phyloP scores from a whole-genome alignment of 2,113 vertebrate genomes.

The Phaethornis superciliosus region DNA sequence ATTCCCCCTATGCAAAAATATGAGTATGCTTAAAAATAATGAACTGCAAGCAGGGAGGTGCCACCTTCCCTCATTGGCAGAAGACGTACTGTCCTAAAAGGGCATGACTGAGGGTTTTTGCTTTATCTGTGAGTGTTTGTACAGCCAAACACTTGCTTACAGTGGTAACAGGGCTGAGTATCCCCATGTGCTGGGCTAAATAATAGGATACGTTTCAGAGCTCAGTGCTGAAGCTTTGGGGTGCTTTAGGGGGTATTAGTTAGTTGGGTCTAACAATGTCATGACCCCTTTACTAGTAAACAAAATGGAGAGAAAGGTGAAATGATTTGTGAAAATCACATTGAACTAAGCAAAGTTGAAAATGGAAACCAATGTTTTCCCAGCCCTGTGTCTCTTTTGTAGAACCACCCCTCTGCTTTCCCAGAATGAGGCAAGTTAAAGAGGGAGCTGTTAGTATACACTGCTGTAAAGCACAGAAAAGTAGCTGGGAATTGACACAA shows the following conservation, averaged over 20 bases:
- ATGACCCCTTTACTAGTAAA: neutral
- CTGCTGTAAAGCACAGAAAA: conserved; percentile 8
- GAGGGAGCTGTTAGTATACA: neutral
- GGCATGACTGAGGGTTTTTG: neutral
- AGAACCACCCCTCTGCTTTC: neutral
- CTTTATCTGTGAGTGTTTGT: neutral
- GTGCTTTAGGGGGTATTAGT: neutral
- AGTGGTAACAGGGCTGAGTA: neutral
- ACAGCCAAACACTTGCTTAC: neutral
- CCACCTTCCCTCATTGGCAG: neutral
- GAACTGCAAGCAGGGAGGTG: neutral
- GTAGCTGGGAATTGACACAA: conserved; percentile 39
- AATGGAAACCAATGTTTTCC: neutral
- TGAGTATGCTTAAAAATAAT: neutral
- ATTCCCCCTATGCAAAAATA: neutral
- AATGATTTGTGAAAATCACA: neutral
- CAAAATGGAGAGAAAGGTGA: neutral
- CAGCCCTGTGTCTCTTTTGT: neutral
- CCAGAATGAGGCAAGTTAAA: conserved; percentile 27
- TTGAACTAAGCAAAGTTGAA: neutral
- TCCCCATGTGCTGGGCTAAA: neutral
- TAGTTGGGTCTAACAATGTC: neutral
- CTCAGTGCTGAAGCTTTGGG: neutral
- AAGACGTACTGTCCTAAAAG: neutral
- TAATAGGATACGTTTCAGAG: neutral